Evolutionary conservation across 2,797 vertebrate genomes (phyloP).

Genomic region (Remorina albescens): DNA sequence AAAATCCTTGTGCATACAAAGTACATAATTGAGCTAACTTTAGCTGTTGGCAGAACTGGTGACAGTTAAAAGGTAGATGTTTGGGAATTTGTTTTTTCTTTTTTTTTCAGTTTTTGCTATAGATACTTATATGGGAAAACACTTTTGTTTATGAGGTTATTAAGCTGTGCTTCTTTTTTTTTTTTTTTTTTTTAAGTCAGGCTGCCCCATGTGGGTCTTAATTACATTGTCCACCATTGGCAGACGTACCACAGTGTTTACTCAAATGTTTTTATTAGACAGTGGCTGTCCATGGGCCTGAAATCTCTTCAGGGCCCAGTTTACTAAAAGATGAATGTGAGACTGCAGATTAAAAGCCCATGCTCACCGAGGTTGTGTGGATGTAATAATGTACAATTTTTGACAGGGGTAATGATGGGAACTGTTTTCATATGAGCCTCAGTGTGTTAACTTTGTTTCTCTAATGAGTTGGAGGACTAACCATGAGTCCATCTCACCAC

Average conservation of each 20-base stretch:
- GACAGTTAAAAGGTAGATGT: neutral
- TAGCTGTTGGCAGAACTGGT: neutral
- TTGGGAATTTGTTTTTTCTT: no score
- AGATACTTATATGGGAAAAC: neutral
- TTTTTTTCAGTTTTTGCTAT: neutral
- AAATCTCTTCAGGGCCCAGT: slow-evolving; percentile 1
- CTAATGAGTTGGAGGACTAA: neutral
- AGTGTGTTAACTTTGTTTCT: neutral
- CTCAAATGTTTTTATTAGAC: neutral
- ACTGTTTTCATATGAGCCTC: neutral
- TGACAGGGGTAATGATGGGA: neutral
- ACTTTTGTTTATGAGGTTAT: neutral
- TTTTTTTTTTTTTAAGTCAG: slow-evolving; percentile 2
- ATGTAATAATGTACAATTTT: neutral
- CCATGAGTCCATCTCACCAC: neutral
- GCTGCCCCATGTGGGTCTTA: neutral
- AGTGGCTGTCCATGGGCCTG: slow-evolving; percentile 30
- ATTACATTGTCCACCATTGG: neutral
- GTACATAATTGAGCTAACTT: neutral
- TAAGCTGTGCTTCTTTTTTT: neutral
- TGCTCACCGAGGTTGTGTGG: neutral
- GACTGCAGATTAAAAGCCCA: neutral
- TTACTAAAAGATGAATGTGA: neutral
- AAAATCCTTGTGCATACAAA: neutral
- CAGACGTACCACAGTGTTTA: neutral